phyloP scores from a whole-genome alignment of 1,140 invertebrate species.

The Chionoecetes opilio region DNA sequence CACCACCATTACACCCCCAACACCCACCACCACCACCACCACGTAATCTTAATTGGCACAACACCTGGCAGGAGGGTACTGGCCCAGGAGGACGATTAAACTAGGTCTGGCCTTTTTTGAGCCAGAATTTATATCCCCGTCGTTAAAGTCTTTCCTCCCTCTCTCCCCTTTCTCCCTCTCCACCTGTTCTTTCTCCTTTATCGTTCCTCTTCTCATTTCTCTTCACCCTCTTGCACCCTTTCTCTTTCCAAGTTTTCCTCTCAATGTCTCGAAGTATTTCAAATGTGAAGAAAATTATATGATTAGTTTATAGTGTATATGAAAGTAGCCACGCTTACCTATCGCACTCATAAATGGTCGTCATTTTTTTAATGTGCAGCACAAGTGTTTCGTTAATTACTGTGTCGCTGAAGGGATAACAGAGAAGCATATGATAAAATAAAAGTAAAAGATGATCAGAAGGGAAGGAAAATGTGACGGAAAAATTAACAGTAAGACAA shows the following conservation, averaged over 20 bases:
- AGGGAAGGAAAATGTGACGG: too few relatives aligned
- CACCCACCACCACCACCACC: background rate
- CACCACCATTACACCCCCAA: background rate
- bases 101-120: background rate
- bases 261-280: too few relatives aligned
- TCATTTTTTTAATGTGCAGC: too few relatives aligned
- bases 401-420: too few relatives aligned
- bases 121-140: background rate
- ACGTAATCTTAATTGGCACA: slow-evolving; percentile 30
- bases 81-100: background rate
- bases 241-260: background rate
- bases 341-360: too few relatives aligned
- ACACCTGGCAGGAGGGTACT: background rate
- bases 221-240: background rate
- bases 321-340: too few relatives aligned
- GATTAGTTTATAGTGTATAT: too few relatives aligned
- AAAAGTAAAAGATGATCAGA: too few relatives aligned
- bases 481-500: too few relatives aligned
- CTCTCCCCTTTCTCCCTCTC: background rate
- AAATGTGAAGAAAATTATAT: too few relatives aligned
- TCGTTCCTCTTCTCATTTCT: background rate
- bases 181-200: background rate
- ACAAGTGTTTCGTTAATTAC: too few relatives aligned
- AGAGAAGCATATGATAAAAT: too few relatives aligned
- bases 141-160: slow-evolving; percentile 6